Conservation (phyloP, 2,888 invertebrate species). For the Phytoseiulus persimilis region DNA sequence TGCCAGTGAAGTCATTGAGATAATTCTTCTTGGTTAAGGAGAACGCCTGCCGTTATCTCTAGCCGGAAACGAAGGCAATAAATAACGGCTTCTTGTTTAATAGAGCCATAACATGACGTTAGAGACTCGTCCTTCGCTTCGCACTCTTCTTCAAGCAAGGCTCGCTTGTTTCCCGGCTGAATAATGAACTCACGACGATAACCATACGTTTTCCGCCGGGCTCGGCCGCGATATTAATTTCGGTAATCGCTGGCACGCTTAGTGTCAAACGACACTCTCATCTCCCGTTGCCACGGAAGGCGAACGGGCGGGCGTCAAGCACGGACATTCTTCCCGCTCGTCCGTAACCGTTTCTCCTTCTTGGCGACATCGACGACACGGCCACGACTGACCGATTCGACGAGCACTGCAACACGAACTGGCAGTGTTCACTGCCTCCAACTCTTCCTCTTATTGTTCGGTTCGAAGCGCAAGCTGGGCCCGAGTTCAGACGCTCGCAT, state of each 20-base stretch:
- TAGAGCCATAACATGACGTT: not conserved
- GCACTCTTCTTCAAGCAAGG: not conserved
- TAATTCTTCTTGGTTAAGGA: constrained; percentile 5
- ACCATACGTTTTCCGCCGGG: not conserved
- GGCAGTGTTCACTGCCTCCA: too few relatives aligned
- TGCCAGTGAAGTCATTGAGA: constrained; percentile 5
- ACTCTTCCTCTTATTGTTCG: too few relatives aligned
- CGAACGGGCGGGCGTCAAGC: not conserved
- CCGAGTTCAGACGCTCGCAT: too few relatives aligned
- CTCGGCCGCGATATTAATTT: constrained; percentile 5
- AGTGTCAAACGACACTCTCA: not conserved
- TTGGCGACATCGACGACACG: not conserved
- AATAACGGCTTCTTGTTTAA: not conserved
- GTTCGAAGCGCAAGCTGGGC: too few relatives aligned
- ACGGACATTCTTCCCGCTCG: not conserved
- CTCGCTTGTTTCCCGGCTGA: not conserved
- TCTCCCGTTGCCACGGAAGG: not conserved
- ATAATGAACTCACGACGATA: constrained; percentile 5
- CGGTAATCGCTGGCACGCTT: not conserved
- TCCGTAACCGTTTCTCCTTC: not conserved
- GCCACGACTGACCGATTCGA: too few relatives aligned
- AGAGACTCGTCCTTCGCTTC: not conserved
- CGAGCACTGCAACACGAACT: too few relatives aligned
- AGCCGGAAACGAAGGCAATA: not conserved
- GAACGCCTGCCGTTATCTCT: constrained; percentile 5